Conservation (phyloP, 2,797 vertebrate species). For the Pelobates cultripes region DNA sequence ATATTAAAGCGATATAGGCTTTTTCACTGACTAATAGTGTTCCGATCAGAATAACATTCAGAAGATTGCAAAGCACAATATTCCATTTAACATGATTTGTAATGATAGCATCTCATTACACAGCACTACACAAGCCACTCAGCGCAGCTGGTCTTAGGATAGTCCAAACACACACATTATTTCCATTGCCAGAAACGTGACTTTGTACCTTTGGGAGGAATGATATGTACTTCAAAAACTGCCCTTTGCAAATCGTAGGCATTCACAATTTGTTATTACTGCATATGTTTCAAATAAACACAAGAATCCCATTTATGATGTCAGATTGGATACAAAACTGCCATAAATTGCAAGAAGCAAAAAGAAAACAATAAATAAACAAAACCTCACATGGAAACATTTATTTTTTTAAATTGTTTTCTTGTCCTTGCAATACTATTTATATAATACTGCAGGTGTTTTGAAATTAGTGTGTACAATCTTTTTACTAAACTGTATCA, state of each 20-base stretch:
- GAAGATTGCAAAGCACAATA: not conserved
- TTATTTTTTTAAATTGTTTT: too few relatives aligned
- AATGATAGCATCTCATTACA: not conserved
- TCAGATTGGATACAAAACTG: not conserved
- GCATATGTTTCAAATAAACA: not conserved
- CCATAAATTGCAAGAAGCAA: not conserved
- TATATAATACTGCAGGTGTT: too few relatives aligned
- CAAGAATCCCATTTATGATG: not conserved
- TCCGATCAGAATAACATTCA: not conserved
- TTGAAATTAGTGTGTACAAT: too few relatives aligned
- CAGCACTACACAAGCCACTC: not conserved
- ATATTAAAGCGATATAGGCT: not conserved
- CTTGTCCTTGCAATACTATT: too few relatives aligned
- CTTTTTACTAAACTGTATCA: too few relatives aligned
- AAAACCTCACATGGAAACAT: too few relatives aligned
- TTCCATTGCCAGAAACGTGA: not conserved
- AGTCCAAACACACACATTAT: not conserved
- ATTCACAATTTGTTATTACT: not conserved
- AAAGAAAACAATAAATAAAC: not conserved
- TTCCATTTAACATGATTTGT: not conserved
- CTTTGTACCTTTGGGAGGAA: not conserved
- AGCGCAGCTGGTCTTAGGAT: not conserved
- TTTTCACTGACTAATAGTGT: not conserved
- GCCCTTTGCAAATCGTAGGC: not conserved
- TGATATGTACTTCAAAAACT: not conserved